Evolutionary conservation across 2,888 invertebrate species (phyloP).

Genomic region (Cryptosula pallasiana): DNA sequence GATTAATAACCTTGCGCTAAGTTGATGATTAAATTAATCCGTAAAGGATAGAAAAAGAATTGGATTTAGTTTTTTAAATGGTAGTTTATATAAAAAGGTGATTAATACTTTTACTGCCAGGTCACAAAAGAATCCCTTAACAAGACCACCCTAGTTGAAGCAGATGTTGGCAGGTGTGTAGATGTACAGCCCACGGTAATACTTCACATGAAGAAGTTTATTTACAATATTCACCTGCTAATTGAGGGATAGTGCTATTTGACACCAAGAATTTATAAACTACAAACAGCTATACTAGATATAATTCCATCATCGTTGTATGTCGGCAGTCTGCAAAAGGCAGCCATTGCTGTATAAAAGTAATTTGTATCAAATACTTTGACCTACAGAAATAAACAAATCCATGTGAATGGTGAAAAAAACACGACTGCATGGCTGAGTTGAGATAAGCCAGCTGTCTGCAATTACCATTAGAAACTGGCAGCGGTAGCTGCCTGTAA

Average conservation of each 20-base stretch:
- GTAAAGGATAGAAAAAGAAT: too few species aligned
- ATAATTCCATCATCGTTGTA: not conserved
- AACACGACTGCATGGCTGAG: not conserved
- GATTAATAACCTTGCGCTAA: too few species aligned
- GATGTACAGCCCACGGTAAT: not conserved
- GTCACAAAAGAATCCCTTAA: too few species aligned
- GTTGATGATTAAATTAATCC: too few species aligned
- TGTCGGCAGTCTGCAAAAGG: too few species aligned
- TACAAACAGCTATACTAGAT: slow-evolving; percentile 12
- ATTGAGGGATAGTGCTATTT: slow-evolving; percentile 12
- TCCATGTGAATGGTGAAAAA: not conserved
- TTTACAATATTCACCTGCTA: slow-evolving; percentile 3
- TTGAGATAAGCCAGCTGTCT: too few species aligned
- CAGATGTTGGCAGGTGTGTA: slow-evolving; percentile 22
- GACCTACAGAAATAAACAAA: not conserved
- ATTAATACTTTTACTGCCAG: too few species aligned
- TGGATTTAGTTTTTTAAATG: too few species aligned
- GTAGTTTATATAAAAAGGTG: too few species aligned
- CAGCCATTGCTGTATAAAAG: not conserved
- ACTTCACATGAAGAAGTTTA: not conserved
- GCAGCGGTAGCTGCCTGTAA: not conserved
- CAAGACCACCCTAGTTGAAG: too few species aligned
- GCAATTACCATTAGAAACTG: not conserved
- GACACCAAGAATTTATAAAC: slow-evolving; percentile 18
- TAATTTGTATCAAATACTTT: not conserved